Base-by-base conservation (phyloP, 2,797 vertebrate genomes). In the Zenarchopterus dispar region DNA sequence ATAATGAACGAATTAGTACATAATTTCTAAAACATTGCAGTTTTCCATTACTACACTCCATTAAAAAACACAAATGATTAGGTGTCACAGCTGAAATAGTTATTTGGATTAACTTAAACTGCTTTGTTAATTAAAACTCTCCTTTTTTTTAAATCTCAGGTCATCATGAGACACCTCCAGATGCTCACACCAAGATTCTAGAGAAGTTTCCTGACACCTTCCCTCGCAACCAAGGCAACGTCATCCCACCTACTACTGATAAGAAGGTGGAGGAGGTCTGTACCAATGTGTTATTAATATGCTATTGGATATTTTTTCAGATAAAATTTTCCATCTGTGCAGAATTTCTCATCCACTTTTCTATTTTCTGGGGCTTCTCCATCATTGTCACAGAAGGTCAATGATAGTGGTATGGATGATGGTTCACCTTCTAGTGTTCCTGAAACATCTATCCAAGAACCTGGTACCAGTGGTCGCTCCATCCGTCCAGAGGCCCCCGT, bases 151-250 rank as follows among this genome's bases (percentile, higher is more conserved):
- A 18, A 39, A 11, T 60, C 56, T 19, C 81, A 99, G 98, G 98
- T 66, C 98, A 99, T 80, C 98, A 99, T 9, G 98, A 99, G 88
- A 97, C 94, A 0, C 98, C 98, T 0, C 93, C 95, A 18, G 95
- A 96, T 43, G 96, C 97, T 1, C 96, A 97, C 36, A 96, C 91
- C 39, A 97, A 96, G 88, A 94, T 98, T 82, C 91, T 99, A 81
- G 96, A 98, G 87, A 94, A 91, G 70, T 99, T 99, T 76, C 97
- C 98, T 0, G 94, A 95, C 73, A 96, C 92, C 36, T 90, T 99
- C 61, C 96, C 96, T 1, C 96, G 93, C 62, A 93, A 91, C 62
- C 94, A 93, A 47, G 95, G 93, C 87, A 97, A 97, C 0, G 90
- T 99, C 84, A 99, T 99, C 75, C 95, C 96, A 6, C 94, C 95